phyloP scores from a whole-genome alignment of 2,888 invertebrate genomes.

The Proisotoma minuta region DNA sequence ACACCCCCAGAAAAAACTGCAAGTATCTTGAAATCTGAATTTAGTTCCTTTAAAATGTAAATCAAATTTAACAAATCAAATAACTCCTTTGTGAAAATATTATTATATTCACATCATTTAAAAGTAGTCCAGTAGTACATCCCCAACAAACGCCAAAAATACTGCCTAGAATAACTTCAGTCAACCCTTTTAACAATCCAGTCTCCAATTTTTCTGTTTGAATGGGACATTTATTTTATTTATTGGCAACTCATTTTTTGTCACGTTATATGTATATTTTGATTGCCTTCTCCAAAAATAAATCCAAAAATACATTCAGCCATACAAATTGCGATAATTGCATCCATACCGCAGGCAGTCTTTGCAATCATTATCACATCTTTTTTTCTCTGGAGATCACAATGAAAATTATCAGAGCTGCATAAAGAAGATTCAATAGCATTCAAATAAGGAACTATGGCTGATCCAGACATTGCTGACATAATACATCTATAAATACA shows the following conservation, averaged over 20 bases:
- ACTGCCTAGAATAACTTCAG: constrained; percentile 37
- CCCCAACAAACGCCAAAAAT: constrained; percentile 42
- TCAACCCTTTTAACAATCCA: constrained; percentile 33
- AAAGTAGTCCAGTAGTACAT: constrained; percentile 21
- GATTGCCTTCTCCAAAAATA: constrained; percentile 36
- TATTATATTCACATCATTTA: constrained; percentile 25
- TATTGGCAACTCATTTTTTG: constrained; percentile 1
- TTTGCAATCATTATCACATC: constrained; percentile 27
- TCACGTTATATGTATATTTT: neutral
- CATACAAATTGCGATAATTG: constrained; percentile 43
- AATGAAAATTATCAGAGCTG: neutral
- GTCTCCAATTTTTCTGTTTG: constrained; percentile 26
- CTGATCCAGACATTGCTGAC: constrained; percentile 37
- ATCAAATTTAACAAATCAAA: neutral
- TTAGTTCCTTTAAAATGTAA: neutral
- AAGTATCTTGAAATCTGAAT: constrained; percentile 16
- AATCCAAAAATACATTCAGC: constrained; percentile 40
- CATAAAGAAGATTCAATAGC: constrained; percentile 24
- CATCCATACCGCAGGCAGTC: constrained; percentile 44
- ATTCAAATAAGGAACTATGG: constrained; percentile 32
- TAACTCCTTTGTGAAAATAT: neutral
- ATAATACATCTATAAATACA: constrained; percentile 37
- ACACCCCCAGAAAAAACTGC: constrained; percentile 35
- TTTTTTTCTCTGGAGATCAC: neutral
- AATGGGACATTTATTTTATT: neutral